A percentile compares a stretch with the other conserved stretches of the same genome.
These are phyloP conservation scores for Spondyliosoma cantharus DNA, from an alignment of 2,797 vertebrate genomes.

Conservation along the genomic window DNA sequence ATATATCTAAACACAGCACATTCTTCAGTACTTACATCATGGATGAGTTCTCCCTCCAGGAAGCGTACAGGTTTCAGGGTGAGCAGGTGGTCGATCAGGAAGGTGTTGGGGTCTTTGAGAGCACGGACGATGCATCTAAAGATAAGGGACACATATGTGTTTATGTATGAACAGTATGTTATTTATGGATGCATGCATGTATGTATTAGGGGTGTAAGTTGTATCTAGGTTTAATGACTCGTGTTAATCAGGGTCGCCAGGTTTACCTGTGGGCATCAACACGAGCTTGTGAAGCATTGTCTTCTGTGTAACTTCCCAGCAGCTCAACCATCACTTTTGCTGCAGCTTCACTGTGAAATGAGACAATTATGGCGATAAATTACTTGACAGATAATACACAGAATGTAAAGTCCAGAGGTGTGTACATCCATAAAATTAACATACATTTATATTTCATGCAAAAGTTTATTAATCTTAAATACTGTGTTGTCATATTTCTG, in stretches of 20 bases:
- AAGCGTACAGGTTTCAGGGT: slow-evolving; percentile 98
- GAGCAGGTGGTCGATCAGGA: slow-evolving; percentile 97
- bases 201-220: neutral
- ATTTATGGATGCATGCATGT: neutral
- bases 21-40: slow-evolving; percentile 90
- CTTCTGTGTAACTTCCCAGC: slow-evolving; percentile 98
- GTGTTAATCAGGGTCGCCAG: neutral
- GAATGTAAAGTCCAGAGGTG: neutral
- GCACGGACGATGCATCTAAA: slow-evolving; percentile 96
- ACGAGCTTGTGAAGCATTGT: slow-evolving; percentile 97
- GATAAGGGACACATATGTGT: neutral
- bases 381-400: neutral
- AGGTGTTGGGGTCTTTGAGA: slow-evolving; percentile 96
- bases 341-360: slow-evolving; percentile 88
- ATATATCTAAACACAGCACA: neutral
- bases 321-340: slow-evolving; percentile 99
- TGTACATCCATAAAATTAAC: neutral
- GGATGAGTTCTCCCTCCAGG: slow-evolving; percentile 98
- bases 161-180: neutral
- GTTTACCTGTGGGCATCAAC: slow-evolving; percentile 96
- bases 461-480: neutral
- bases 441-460: neutral
- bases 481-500: neutral
- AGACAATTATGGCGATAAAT: slow-evolving; percentile 23
- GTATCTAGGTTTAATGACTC: neutral